Evolutionary conservation across 2,797 vertebrate species (phyloP), one percentile per base, ranked within the genome.

Genomic region (Cyprinella venusta): DNA sequence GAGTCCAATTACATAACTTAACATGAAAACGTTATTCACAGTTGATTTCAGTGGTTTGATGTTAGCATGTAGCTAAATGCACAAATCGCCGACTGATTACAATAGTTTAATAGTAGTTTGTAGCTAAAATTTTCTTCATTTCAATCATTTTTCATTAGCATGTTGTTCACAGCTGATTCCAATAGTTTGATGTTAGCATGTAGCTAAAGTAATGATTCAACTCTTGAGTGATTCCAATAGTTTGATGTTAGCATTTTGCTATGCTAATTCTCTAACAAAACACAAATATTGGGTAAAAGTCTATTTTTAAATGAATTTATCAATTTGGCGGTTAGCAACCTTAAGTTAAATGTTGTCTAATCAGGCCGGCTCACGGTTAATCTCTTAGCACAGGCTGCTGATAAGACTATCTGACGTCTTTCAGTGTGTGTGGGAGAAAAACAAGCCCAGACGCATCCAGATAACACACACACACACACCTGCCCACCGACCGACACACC

Each of bases 371-470:
- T 79, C 48, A 64, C 42, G 15, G 76, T n/a, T 54, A 63, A 48
- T 61, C 68, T 70, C 33, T 18, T 4, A 33, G 38, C 6, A 21
- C 30, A 56, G 10, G 19, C 16, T 33, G 10, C 21, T 38, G 52
- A 76, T 76, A 76, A 59, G 52, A 6, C 26, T 15, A 52, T 52
- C 70, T 74, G 48, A 50, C 33, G 70, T 50, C 45, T 52, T n/a
- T 19, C 26, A 33, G n/a, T 56, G 36, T 82, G 64, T 63, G 74
- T 79, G 65, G 67, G 38, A n/a, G 74, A 24, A 71, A 61, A 64
- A 74, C 82, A 65, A 38, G 68, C 59, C 83, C 69, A 68, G 82
- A 61, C 82, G 4, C 36, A 24, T 42, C 15, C 75, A 42, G 75
- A 42, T 2, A 26, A 8, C 48, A 30, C 21, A 8, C 67, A 45